Conservation (phyloP, 2,888 invertebrate genomes). For the Scaptomyza caliginosa region DNA sequence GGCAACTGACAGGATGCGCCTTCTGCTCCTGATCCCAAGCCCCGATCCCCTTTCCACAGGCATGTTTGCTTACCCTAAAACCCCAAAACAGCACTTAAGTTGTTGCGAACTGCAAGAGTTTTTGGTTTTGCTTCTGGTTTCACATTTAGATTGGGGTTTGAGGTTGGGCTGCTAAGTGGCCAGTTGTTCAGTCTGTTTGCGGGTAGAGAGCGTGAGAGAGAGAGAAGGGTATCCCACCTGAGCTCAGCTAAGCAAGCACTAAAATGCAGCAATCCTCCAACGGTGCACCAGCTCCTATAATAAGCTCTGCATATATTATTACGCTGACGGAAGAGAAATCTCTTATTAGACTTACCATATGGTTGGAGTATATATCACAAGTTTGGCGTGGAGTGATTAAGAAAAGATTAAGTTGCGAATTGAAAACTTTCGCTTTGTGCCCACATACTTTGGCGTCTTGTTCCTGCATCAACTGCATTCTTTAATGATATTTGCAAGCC, state of each 20-base stretch:
- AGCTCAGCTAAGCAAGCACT: slow-evolving; percentile 12
- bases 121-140: slow-evolving; percentile 31
- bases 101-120: slow-evolving; percentile 60
- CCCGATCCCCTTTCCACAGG: neutral
- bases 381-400: neutral
- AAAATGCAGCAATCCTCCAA: slow-evolving; percentile 4
- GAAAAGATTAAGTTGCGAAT: neutral
- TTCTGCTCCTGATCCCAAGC: neutral
- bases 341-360: neutral
- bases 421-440: neutral
- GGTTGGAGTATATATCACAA: neutral
- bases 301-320: slow-evolving; percentile 17
- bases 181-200: neutral
- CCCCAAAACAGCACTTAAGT: slow-evolving; percentile 77
- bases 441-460: neutral
- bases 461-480: too few species aligned
- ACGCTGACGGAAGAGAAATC: slow-evolving; percentile 7
- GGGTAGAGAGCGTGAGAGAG: neutral
- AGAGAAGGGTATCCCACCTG: neutral
- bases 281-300: neutral
- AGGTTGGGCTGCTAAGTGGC: slow-evolving; percentile 3
- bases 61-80: slow-evolving; percentile 54
- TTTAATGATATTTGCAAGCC: too few species aligned
- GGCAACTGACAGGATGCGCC: slow-evolving; percentile 21
- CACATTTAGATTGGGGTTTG: slow-evolving; percentile 26